These are phyloP conservation scores for Microplitis mediator DNA, from an alignment of 1,140 invertebrate species.

Conservation along the genomic window DNA sequence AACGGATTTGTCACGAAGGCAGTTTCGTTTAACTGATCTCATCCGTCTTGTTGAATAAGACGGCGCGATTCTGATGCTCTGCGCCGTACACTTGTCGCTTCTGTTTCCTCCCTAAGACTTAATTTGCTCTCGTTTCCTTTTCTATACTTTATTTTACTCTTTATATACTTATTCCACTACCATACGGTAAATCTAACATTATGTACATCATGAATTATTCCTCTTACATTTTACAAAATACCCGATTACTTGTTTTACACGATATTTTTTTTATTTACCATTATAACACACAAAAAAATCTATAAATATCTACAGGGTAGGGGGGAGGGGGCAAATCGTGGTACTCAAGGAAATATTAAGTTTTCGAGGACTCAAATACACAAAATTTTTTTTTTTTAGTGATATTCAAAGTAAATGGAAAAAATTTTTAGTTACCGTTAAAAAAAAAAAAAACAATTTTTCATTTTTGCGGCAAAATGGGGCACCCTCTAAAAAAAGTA, in stretches of 20 bases:
- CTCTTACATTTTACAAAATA: neutral
- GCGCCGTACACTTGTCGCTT: slow-evolving; percentile 32
- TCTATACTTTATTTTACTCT: neutral
- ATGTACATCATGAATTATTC: neutral
- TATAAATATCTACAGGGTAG: too few relatives aligned
- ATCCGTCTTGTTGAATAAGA: slow-evolving; percentile 52
- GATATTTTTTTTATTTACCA: neutral
- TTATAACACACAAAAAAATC: too few relatives aligned
- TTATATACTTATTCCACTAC: neutral
- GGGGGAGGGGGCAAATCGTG: too few relatives aligned
- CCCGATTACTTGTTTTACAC: neutral
- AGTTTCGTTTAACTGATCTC: slow-evolving; percentile 62
- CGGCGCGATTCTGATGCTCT: slow-evolving; percentile 36
- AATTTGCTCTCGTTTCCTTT: slow-evolving; percentile 17
- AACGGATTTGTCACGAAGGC: slow-evolving; percentile 59
- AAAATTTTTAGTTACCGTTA: too few relatives aligned
- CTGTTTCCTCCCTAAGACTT: slow-evolving; percentile 20
- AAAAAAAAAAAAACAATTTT: too few relatives aligned
- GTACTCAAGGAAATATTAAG: too few relatives aligned
- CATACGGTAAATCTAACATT: neutral
- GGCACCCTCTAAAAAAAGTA: too few relatives aligned
- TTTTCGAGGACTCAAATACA: too few relatives aligned
- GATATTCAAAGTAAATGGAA: too few relatives aligned
- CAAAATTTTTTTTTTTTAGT: too few relatives aligned
- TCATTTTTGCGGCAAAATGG: too few relatives aligned